phyloP scores from a whole-genome alignment of 1,140 invertebrate species.

The Eriosoma lanigerum region DNA sequence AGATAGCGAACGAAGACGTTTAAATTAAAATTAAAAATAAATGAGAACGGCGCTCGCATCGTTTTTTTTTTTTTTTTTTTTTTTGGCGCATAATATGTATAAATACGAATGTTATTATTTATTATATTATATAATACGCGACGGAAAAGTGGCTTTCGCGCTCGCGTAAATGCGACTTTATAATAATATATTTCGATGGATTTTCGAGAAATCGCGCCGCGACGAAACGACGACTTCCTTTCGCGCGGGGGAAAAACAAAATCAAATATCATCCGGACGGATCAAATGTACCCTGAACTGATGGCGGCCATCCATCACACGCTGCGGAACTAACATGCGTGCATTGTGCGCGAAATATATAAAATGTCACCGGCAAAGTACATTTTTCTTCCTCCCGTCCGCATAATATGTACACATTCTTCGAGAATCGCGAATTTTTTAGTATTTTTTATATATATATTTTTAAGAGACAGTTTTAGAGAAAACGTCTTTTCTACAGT shows the following conservation, averaged over 20 bases:
- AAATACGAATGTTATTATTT: neutral
- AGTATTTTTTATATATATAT: neutral
- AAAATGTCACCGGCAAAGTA: neutral
- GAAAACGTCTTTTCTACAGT: neutral
- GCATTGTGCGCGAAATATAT: neutral
- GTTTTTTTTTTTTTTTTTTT: too few relatives aligned
- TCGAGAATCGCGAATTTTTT: neutral
- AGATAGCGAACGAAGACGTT: neutral
- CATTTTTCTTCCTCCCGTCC: neutral
- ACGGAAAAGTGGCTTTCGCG: neutral
- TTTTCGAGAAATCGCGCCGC: too few relatives aligned
- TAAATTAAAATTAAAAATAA: slow-evolving; percentile 40
- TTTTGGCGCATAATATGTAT: neutral
- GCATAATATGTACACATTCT: neutral
- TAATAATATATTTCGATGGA: too few relatives aligned
- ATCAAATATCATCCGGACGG: neutral
- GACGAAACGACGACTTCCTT: too few relatives aligned
- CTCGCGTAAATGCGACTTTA: neutral
- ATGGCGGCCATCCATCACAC: slow-evolving; percentile 37
- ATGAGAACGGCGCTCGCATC: neutral
- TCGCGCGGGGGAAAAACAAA: too few relatives aligned
- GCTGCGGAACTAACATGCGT: neutral
- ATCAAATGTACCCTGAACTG: slow-evolving; percentile 3
- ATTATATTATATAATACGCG: neutral
- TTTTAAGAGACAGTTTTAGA: neutral